A percentile compares a stretch with the other conserved stretches of the same genome.
phyloP scores from a whole-genome alignment of 2,113 vertebrate genomes.

The Sula dactylatra region DNA sequence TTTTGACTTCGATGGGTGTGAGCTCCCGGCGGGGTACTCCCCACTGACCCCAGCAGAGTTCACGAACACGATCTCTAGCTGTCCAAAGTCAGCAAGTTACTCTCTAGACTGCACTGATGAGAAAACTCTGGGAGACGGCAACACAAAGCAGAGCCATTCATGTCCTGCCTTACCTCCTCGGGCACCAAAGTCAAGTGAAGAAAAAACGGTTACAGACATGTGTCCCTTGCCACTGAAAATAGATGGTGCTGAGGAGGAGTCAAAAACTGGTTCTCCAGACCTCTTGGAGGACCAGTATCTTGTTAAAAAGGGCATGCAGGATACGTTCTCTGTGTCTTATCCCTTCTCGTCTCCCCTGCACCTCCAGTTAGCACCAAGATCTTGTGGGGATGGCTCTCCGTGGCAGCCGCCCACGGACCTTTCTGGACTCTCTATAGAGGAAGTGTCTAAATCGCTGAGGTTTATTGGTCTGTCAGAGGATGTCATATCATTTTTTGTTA shows the following conservation, averaged over 20 bases:
- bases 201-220: constrained; percentile 65
- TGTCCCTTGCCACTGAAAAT: constrained; percentile 71
- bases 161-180: constrained; percentile 92
- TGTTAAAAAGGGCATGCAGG: constrained; percentile 71
- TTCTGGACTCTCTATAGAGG: constrained; percentile 89
- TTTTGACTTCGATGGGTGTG: constrained; percentile 78
- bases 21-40: constrained; percentile 35
- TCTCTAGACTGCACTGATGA: constrained; percentile 85
- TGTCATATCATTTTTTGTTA: constrained; percentile 86
- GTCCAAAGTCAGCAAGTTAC: constrained; percentile 90
- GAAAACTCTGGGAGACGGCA: constrained; percentile 73
- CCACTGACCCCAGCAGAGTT: constrained; percentile 60
- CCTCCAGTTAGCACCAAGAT: constrained; percentile 70
- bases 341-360: constrained; percentile 75
- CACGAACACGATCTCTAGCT: constrained; percentile 62
- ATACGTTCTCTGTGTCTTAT: constrained; percentile 74
- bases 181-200: constrained; percentile 79
- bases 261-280: constrained; percentile 61
- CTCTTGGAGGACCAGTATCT: constrained; percentile 75
- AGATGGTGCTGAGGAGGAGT: constrained; percentile 77
- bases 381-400: constrained; percentile 80
- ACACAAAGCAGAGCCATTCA: constrained; percentile 86
- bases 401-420: constrained; percentile 92
- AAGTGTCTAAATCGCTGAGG: constrained; percentile 89
- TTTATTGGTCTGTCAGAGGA: constrained; percentile 95